These are phyloP conservation scores for Cepphus grylle DNA, from an alignment of 2,113 vertebrate genomes.

Conservation along the genomic window DNA sequence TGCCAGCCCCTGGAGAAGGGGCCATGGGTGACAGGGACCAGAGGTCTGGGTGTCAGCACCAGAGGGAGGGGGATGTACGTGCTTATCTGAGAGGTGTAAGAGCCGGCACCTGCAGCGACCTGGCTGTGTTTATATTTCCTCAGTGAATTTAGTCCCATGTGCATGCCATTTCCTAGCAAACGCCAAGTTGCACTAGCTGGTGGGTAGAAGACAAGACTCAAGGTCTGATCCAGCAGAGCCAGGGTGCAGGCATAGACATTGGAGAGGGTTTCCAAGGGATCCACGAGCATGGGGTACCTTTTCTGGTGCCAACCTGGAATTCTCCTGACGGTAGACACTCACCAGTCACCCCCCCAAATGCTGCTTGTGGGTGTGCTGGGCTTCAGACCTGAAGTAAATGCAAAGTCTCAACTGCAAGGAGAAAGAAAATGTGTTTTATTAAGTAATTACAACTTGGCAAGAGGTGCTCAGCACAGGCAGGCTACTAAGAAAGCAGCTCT, in stretches of 20 bases:
- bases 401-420: not conserved
- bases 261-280: not conserved
- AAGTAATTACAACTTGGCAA: not conserved
- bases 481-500: not conserved
- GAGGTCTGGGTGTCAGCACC: not conserved
- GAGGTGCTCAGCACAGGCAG: not conserved
- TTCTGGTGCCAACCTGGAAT: not conserved
- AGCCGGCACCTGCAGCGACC: not conserved
- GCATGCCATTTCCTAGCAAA: not conserved
- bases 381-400: not conserved
- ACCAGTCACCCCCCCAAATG: not conserved
- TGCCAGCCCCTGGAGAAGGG: not conserved
- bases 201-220: not conserved
- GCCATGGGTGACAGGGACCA: not conserved
- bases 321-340: not conserved
- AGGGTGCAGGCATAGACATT: no score
- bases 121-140: not conserved
- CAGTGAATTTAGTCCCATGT: not conserved
- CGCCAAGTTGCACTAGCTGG: not conserved
- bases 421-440: not conserved
- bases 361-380: not conserved
- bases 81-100: not conserved
- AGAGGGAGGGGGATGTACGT: not conserved
- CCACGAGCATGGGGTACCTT: not conserved
- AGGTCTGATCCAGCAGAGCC: not conserved